Conservation (phyloP, 23 tunicate genomes). For the Oikopleura vanhoeffeni region DNA sequence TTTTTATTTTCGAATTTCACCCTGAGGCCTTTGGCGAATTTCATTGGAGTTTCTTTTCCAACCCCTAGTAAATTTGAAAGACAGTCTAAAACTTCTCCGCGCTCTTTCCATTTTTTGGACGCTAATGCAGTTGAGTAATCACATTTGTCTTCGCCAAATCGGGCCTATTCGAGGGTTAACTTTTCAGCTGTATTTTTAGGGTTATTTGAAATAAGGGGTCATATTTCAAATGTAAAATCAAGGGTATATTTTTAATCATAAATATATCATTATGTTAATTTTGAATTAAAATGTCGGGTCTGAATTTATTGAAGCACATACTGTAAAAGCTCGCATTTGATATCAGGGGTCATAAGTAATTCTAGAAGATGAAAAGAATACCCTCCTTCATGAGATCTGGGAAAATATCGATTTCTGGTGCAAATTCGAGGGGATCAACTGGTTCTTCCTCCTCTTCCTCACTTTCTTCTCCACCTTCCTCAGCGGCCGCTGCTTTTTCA, state of each 20-base stretch:
- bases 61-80: background rate
- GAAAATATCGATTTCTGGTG: constrained; percentile 61
- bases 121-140: background rate
- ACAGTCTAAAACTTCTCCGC: constrained; percentile 45
- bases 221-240: too few relatives aligned
- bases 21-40: background rate
- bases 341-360: too few relatives aligned
- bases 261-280: too few relatives aligned
- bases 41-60: background rate
- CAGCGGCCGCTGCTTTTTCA: constrained; percentile 62
- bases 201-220: too few relatives aligned
- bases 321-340: too few relatives aligned
- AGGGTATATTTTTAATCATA: too few relatives aligned
- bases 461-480: constrained; percentile 16
- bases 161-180: too few relatives aligned
- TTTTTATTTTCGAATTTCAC: background rate
- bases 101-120: constrained; percentile 82
- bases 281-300: too few relatives aligned
- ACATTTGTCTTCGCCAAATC: background rate
- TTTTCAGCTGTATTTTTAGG: too few relatives aligned
- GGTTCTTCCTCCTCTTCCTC: constrained; percentile 29
- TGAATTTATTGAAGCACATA: too few relatives aligned
- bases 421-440: constrained; percentile 69
- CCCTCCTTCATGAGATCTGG: constrained; percentile 46
- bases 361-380: too few relatives aligned